Conservation (phyloP, 2,888 invertebrate genomes). For the Xanthorhoe designata region DNA sequence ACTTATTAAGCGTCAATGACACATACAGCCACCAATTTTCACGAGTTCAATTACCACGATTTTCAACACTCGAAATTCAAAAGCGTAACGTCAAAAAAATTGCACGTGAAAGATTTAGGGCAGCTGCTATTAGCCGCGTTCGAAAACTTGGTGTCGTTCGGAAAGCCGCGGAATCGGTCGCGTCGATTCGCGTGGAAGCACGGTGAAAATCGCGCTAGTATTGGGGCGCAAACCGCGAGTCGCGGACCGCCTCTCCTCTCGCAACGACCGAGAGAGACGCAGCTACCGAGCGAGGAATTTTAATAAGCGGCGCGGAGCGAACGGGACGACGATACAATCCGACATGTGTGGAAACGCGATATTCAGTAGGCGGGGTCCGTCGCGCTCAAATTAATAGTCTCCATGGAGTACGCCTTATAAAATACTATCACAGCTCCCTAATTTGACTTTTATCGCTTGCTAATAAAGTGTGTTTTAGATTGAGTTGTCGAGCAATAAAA, state of each 20-base stretch:
- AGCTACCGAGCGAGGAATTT: slow-evolving; percentile 82
- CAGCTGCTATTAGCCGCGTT: slow-evolving; percentile 44
- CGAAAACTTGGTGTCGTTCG: slow-evolving; percentile 59
- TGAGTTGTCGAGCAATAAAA: slow-evolving; percentile 51
- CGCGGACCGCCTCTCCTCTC: slow-evolving; percentile 73
- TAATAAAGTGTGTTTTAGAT: slow-evolving; percentile 51
- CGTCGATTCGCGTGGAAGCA: slow-evolving; percentile 80
- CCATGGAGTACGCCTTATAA: slow-evolving; percentile 80
- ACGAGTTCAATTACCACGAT: slow-evolving; percentile 53
- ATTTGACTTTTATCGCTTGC: slow-evolving; percentile 44
- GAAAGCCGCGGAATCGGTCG: slow-evolving; percentile 64
- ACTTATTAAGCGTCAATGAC: slow-evolving; percentile 26
- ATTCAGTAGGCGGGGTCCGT: slow-evolving; percentile 82
- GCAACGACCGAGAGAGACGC: slow-evolving; percentile 72
- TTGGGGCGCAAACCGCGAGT: slow-evolving; percentile 74
- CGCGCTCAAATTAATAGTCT: slow-evolving; percentile 84
- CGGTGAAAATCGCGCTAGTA: slow-evolving; percentile 81
- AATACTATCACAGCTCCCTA: slow-evolving; percentile 41
- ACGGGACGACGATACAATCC: slow-evolving; percentile 76
- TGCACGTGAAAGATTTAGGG: slow-evolving; percentile 22
- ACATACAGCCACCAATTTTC: slow-evolving; percentile 47
- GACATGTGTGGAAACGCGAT: slow-evolving; percentile 83
- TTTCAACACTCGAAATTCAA: slow-evolving; percentile 50
- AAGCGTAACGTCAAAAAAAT: slow-evolving; percentile 46
- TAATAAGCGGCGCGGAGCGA: slow-evolving; percentile 83